Conservation (phyloP, 2,797 vertebrate genomes). For the Erpetoichthys calabaricus region DNA sequence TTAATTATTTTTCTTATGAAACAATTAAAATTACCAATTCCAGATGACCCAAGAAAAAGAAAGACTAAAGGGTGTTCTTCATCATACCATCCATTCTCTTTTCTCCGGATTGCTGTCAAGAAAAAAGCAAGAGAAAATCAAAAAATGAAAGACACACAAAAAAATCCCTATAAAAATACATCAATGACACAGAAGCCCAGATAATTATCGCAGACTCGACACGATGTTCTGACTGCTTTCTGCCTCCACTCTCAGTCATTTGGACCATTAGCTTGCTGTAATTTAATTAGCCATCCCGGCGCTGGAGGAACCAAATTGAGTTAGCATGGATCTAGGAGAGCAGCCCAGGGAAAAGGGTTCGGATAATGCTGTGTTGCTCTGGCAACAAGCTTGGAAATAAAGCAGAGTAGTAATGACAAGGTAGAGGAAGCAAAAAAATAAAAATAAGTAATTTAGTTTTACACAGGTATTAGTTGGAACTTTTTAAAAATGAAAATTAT, state of each 20-base stretch:
- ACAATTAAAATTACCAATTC: conserved; percentile 66
- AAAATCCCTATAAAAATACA: conserved; percentile 35
- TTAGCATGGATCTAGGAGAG: conserved; percentile 94
- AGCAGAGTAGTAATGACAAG: conserved; percentile 11
- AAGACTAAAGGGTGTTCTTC: conserved; percentile 95
- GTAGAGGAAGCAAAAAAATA: conserved; percentile 22
- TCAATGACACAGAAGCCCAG: conserved; percentile 58
- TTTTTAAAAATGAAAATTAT: too few species aligned
- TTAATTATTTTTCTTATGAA: too few species aligned
- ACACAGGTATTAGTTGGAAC: too few species aligned
- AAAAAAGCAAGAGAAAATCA: conserved; percentile 29
- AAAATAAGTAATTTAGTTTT: too few species aligned
- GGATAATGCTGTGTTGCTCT: conserved; percentile 34
- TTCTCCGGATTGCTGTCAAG: conserved; percentile 77
- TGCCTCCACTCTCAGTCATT: conserved; percentile 57
- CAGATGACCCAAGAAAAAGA: conserved; percentile 90
- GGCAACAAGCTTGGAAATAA: conserved; percentile 10
- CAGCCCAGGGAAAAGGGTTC: conserved; percentile 63
- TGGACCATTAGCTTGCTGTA: conserved; percentile 87
- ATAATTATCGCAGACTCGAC: conserved; percentile 73
- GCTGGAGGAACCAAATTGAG: conserved; percentile 88
- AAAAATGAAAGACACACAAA: conserved; percentile 29
- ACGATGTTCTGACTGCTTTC: conserved; percentile 58
- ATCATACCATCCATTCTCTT: conserved; percentile 95
- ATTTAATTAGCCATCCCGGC: conserved; percentile 89